Conservation (phyloP, 2,888 invertebrate species). For the Gasteruption jaculator region DNA sequence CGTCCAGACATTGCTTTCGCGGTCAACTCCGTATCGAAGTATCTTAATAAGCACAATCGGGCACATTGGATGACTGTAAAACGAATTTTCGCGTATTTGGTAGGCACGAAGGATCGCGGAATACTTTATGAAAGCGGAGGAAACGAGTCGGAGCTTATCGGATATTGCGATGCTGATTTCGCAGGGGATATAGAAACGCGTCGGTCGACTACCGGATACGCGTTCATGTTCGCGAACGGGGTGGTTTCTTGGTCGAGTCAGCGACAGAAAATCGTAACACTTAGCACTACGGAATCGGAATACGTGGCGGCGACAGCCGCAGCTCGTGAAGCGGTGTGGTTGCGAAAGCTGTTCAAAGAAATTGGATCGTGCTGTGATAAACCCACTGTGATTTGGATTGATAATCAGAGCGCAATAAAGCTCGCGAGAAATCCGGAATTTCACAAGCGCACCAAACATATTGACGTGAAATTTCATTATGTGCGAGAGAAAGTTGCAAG, state of each 20-base stretch:
- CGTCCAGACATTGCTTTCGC: conserved; percentile 23
- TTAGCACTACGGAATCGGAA: conserved; percentile 28
- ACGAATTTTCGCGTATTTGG: conserved; percentile 21
- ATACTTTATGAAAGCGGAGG: conserved; percentile 16
- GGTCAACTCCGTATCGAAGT: conserved; percentile 18
- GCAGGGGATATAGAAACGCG: conserved; percentile 19
- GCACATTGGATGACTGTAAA: conserved; percentile 21
- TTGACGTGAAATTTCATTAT: conserved; percentile 25
- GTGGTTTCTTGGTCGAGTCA: conserved; percentile 20
- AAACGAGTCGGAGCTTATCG: conserved; percentile 15
- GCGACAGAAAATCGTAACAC: conserved; percentile 22
- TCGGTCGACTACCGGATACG: conserved; percentile 19
- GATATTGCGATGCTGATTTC: conserved; percentile 27
- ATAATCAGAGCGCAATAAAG: conserved; percentile 28
- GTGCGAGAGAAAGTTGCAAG: conserved; percentile 18
- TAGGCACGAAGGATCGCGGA: conserved; percentile 16
- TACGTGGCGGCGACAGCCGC: conserved; percentile 26
- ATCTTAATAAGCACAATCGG: conserved; percentile 9
- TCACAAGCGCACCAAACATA: conserved; percentile 28
- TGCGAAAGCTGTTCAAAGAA: conserved; percentile 21
- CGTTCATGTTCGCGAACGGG: conserved; percentile 15
- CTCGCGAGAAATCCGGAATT: conserved; percentile 25
- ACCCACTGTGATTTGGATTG: conserved; percentile 17
- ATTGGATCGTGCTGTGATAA: conserved; percentile 12
- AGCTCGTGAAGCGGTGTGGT: conserved; percentile 27